Evolutionary conservation across 2,797 vertebrate genomes (phyloP), one percentile per base, ranked within the genome.

Genomic region (Hirundo rustica): DNA sequence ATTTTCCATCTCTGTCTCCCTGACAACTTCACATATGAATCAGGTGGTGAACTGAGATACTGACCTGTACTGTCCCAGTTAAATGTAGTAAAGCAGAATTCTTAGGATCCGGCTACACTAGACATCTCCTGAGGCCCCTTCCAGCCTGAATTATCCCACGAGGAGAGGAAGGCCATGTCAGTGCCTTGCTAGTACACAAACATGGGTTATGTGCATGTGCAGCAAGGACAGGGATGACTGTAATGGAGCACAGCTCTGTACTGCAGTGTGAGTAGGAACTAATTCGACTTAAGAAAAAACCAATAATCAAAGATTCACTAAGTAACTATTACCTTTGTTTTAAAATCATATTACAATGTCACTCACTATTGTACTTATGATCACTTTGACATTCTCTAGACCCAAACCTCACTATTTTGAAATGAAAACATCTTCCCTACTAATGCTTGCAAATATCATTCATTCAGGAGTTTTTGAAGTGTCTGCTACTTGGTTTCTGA

Each of bases 131-230:
- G 57, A 38, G 27, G 13, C 29, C 10, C 11, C 9, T 70, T 64
- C 30, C 40, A 44, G 13, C 7, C 48, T 58, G 61, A 74, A 66
- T 47, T 66, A n/a, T 30, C n/a, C 21, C 22, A 34, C 3, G 11
- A 30, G 25, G 26, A 54, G 34, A 53, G 26, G 48, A 85, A 61
- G 20, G 26, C 13, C 17, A 5, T 11, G 25, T 4, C 77, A 38
- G 22, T 54, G 29, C 44, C 44, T 58, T 7, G 0, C 13, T 51
- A 42, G 17, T 10, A 29, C 2, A 2, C 6, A 81, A 62, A n/a
- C 20, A 47, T 0, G 0, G 30, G 11, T 50, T 45, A 66, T 48
- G 7, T 0, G 1, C 11, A 7, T 2, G 3, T 8, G 29, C 25
- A 58, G 50, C 23, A 51, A 71, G 21, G 42, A 44, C 27, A 55